phyloP scores from a whole-genome alignment of 2,113 vertebrate genomes.

The Hystrix cristata region DNA sequence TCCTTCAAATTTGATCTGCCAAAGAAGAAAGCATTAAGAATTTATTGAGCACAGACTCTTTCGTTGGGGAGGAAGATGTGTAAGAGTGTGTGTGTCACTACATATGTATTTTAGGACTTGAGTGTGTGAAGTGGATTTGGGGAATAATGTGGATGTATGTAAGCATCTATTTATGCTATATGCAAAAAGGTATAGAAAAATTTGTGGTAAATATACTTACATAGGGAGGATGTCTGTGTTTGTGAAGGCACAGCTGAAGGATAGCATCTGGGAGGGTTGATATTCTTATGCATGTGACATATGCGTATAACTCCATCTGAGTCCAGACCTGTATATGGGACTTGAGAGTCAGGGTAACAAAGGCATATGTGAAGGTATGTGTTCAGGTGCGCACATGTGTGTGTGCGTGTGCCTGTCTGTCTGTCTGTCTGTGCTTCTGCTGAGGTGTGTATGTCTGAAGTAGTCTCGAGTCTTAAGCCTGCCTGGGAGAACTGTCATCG shows the following conservation, averaged over 20 bases:
- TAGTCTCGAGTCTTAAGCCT: slow-evolving; percentile 2
- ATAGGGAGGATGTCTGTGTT: background rate
- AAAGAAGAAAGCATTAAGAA: slow-evolving; percentile 37
- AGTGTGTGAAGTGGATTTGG: background rate
- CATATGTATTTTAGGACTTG: background rate
- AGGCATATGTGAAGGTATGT: background rate
- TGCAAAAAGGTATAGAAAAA: background rate
- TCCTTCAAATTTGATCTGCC: slow-evolving; percentile 27
- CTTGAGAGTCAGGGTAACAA: slow-evolving; percentile 22
- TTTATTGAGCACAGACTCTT: slow-evolving; percentile 29
- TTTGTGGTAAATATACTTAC: background rate
- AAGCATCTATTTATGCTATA: background rate
- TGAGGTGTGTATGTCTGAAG: slow-evolving; percentile 26
- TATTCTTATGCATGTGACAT: slow-evolving; percentile 5
- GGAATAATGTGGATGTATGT: background rate
- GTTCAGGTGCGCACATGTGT: background rate
- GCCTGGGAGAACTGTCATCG: background rate
- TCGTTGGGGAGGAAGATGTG: background rate
- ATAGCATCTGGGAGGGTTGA: background rate
- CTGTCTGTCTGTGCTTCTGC: background rate
- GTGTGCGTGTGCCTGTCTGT: background rate
- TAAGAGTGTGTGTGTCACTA: background rate
- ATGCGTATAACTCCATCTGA: slow-evolving; percentile 30
- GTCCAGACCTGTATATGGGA: background rate
- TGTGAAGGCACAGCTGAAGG: slow-evolving; percentile 28